Base-by-base conservation (phyloP, 2,888 invertebrate species). In the Yponomeuta evonymella region DNA sequence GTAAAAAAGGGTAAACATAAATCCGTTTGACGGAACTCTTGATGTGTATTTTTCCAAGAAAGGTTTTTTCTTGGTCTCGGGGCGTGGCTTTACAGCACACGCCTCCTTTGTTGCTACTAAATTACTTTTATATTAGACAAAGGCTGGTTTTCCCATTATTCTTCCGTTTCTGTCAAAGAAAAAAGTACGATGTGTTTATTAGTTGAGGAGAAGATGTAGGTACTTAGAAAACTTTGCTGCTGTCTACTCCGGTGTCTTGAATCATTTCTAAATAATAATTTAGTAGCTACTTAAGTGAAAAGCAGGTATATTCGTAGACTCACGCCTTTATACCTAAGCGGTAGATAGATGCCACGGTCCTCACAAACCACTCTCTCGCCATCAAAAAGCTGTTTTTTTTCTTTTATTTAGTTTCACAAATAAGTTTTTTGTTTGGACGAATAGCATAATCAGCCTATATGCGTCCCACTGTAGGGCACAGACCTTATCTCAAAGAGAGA, bases 1-100 rank as follows among this genome's bases (percentile, higher is more conserved):
- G 69, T 64, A 43, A 70, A 63, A 64, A 64, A 76, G 74, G 75
- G 75, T 74, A 76, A 79, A 81, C 79, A 79, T 77, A 79, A 82
- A 79, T 80, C 78, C 77, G 76, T 78, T 78, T 74, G 74, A 75
- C 70, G 75, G 76, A 78, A 78, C 76, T 75, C 72, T 58, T 58
- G 51, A 75, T 75, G 74, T 73, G 74, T 72, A 75, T 77, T 77
- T 76, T 79, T 76, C 73, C 73, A 73, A 70, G 72, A 78, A 77
- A 81, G 75, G 76, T 77, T 75, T 74, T 74, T 76, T 77, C 51
- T 58, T 15, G 5, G 51, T 12, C 51, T 58, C 15, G 12, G 51
- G 51, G 51, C 15, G 51, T 58, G 51, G 51, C 51, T 58, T 58
- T 58, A 0, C 51, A 15, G 15, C 6, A 58, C 12, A 58, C 15